Conservation (phyloP, 2,113 vertebrate species). For the Phylloscopus trochilus region DNA sequence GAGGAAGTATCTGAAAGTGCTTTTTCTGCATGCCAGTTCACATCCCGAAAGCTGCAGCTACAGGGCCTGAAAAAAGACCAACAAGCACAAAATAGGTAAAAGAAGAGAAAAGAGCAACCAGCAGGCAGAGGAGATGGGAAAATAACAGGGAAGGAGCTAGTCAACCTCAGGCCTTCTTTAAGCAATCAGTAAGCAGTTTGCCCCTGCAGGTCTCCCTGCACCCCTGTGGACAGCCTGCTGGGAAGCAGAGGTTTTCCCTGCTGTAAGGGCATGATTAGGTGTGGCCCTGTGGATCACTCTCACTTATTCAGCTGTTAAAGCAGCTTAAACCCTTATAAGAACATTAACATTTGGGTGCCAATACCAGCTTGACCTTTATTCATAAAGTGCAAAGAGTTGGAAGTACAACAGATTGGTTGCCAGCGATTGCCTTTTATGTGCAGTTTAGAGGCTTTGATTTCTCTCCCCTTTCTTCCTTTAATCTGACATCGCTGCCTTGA, state of each 20-base stretch:
- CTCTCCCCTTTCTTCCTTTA: constrained; percentile 81
- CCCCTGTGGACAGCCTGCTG: background rate
- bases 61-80: background rate
- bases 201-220: background rate
- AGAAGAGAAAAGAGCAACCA: background rate
- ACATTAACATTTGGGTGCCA: constrained; percentile 85
- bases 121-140: constrained; percentile 1
- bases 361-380: constrained; percentile 84
- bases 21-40: background rate
- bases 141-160: background rate
- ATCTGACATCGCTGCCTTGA: constrained; percentile 84
- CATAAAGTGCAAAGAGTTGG: constrained; percentile 83
- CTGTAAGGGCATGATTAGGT: constrained; percentile 69
- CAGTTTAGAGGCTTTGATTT: constrained; percentile 84
- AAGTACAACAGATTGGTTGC: constrained; percentile 84
- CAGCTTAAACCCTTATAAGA: constrained; percentile 83
- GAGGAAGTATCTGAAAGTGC: background rate
- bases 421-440: constrained; percentile 80
- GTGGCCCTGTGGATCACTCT: constrained; percentile 70
- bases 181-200: background rate
- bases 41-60: background rate
- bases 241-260: constrained; percentile 3
- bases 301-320: constrained; percentile 85
- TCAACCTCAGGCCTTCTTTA: background rate
- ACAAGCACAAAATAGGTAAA: background rate